phyloP scores from a whole-genome alignment of 2,113 vertebrate species.

The Prunella fulvescens region DNA sequence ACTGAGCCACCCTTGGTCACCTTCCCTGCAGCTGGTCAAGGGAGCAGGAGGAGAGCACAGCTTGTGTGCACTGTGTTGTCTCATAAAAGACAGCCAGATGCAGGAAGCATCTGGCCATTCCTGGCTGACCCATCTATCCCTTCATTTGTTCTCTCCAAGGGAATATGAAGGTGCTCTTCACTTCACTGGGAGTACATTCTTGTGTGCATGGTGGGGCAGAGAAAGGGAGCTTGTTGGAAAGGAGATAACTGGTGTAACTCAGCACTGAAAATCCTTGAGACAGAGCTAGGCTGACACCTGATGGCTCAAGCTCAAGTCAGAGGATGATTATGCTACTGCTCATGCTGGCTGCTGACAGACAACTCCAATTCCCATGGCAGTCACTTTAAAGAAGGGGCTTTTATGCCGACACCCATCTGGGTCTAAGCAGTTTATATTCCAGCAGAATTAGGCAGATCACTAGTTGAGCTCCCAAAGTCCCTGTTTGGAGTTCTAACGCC shows the following conservation, averaged over 20 bases:
- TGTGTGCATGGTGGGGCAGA: background rate
- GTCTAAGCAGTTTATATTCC: background rate
- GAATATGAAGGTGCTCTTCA: background rate
- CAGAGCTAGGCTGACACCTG: background rate
- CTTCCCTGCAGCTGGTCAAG: background rate
- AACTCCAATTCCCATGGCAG: background rate
- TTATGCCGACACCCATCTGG: background rate
- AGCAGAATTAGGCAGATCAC: background rate
- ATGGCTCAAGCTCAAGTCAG: background rate
- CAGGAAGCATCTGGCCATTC: background rate
- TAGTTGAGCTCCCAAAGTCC: background rate
- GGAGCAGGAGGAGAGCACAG: background rate
- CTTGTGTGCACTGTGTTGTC: background rate
- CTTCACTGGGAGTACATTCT: background rate
- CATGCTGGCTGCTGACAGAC: background rate
- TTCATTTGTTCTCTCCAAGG: background rate
- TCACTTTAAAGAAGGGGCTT: background rate
- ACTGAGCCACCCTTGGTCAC: background rate
- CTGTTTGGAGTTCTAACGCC: fast-evolving
- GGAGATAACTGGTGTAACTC: background rate
- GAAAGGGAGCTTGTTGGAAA: background rate
- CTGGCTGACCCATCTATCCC: too few relatives aligned
- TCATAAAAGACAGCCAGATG: fast-evolving
- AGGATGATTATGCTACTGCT: fast-evolving
- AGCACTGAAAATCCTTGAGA: background rate